Evolutionary conservation across 2,113 vertebrate species (phyloP), one percentile per base, ranked within the genome.

Genomic region (Epinephelus fuscoguttatus): DNA sequence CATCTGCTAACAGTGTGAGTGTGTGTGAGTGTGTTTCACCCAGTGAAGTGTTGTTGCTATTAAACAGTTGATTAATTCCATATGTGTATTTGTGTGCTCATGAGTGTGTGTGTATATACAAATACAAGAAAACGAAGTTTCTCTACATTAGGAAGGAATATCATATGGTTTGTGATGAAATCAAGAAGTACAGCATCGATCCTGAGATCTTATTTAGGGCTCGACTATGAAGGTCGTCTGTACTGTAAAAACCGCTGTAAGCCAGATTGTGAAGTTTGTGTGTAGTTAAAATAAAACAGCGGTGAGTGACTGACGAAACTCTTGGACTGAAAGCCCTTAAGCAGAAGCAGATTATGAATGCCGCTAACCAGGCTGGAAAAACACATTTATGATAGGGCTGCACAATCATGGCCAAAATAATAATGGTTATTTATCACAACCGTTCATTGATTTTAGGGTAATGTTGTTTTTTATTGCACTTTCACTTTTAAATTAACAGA

Each of bases 1-100:
- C 91, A 91, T 93, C 84, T 91, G 86, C 85, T 67, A 55, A 90
- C 83, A 77, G 42, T 42, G 67, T 68, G 83, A 80, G 67, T 55
- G 49, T 69, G 67, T 18, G 42, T 27, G 25, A 33, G 50, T 80
- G 67, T 67, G 19, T 77, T 71, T 69, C 3, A 33, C 30, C 57
- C n/a, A n/a, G 19, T n/a, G 2, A 71, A 42, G n/a, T 40, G 52
- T 63, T 77, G 33, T 70, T 68, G n/a, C 55, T 61, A 70, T 37
- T 76, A 57, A 75, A 68, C 4, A 47, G 27, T 42, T 53, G 75
- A 91, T 83, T 87, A n/a, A 33, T 69, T 88, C 50, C 63, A 37
- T 18, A 19, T 53, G 69, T 74, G 25, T 52, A 21, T 60, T 52
- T 70, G 64, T 67, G 25, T 57, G 23, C 50, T 67, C 23, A 63